Conservation (phyloP, 2,888 invertebrate species). For the Melinopterus prodromus region DNA sequence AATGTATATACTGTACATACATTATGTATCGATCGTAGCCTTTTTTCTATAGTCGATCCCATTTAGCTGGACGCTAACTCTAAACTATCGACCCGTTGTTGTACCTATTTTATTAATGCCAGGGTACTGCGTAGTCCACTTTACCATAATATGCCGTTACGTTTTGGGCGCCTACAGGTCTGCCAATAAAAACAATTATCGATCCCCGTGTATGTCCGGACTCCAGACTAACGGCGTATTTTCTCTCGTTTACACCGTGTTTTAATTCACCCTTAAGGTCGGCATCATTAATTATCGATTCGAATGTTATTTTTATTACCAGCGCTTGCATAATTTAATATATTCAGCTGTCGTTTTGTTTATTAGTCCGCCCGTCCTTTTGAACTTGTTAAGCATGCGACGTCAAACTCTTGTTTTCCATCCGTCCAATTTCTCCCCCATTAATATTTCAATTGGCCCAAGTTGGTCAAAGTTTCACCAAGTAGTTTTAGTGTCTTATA, state of each 20-base stretch:
- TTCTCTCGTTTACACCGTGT: background rate
- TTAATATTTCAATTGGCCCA: no score
- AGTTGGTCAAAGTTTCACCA: no score
- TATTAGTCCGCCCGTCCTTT: no score
- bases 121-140: background rate
- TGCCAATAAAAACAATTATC: conserved; percentile 4
- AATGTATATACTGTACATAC: no score
- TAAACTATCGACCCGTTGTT: background rate
- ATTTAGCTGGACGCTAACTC: background rate
- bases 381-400: no score
- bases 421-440: no score
- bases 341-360: no score
- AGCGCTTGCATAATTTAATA: background rate
- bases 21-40: no score
- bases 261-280: background rate
- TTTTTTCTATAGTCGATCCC: background rate
- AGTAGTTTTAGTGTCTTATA: no score
- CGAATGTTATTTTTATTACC: background rate
- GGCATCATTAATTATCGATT: background rate
- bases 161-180: background rate
- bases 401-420: no score
- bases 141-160: background rate
- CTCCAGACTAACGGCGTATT: background rate
- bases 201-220: background rate
- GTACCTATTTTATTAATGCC: background rate